Percentiles rank a stretch among this genome's conserved stretches.
Conservation (phyloP, 1,140 invertebrate genomes). For the Ceratosolen fusciceps region DNA sequence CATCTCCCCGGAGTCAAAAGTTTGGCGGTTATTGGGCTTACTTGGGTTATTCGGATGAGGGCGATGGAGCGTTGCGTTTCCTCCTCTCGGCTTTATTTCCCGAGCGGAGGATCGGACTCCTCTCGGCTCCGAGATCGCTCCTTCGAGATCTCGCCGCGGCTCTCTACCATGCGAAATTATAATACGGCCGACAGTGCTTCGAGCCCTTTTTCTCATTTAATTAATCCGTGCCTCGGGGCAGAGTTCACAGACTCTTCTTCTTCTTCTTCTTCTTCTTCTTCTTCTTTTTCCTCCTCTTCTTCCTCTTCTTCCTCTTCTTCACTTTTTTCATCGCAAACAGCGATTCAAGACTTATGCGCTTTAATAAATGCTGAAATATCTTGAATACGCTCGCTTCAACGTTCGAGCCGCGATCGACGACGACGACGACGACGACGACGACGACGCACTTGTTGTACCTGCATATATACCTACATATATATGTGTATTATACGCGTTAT, state of each 20-base stretch:
- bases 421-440: too few species aligned
- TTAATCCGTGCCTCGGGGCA: constrained; percentile 26
- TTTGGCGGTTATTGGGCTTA: too few species aligned
- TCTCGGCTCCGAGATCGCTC: constrained; percentile 22
- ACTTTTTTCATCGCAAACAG: not conserved
- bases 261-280: too few species aligned
- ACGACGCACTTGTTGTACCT: too few species aligned
- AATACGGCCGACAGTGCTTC: constrained; percentile 1
- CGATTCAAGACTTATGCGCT: not conserved
- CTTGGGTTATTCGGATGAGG: too few species aligned
- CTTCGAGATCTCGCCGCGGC: constrained; percentile 9
- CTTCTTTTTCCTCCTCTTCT: not conserved
- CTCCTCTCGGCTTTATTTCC: constrained; percentile 15
- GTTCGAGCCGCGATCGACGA: too few species aligned
- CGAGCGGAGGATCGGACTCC: too few species aligned
- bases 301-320: not conserved
- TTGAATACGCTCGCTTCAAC: not conserved
- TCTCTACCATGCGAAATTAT: constrained; percentile 32
- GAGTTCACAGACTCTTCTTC: too few species aligned
- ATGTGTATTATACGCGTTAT: too few species aligned
- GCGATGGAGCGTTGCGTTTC: too few species aligned
- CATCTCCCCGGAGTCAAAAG: too few species aligned
- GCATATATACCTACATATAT: too few species aligned
- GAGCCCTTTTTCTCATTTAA: constrained; percentile 4
- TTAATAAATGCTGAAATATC: not conserved